Base-by-base conservation (phyloP, 2,888 invertebrate genomes). In the Orchestes rusci region DNA sequence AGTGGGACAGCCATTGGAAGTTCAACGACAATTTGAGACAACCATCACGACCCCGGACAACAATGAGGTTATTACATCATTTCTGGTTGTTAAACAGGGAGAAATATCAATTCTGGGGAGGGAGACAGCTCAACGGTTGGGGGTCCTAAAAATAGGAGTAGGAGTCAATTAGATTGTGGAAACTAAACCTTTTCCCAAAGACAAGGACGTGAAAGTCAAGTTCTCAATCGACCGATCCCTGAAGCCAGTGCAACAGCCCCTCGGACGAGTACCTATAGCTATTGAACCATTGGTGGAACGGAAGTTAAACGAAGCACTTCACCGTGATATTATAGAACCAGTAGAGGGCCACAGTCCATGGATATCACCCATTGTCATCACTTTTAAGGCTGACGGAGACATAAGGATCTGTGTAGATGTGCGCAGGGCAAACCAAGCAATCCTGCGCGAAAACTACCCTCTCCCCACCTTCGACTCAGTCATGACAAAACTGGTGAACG, bases 371-470 rank as follows among this genome's bases (percentile, higher is more conserved):
- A 56, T 65, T 5, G 61, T 62, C 2, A 46, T 61, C 17, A 57
- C 59, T 13, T 56, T 60, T 30, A 51, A 51, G 41, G 40, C 44
- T 1, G 19, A 39, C 23, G 38, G 42, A 4, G 59, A 59, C 19
- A 56, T 65, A 17, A 46, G 61, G 7, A 53, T 66, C 18, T 63
- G 64, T 46, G 47, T 65, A 16, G 64, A 65, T 45, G 64, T 65
- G 59, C 50, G 60, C 5, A 46, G 63, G 17, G 55, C 61, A 45
- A 64, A 66, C 50, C 51, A 50, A 43, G 62, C 63, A 2, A 58
- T 64, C 12, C 32, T 48, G 17, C 39, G 52, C 15, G 55, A 57
- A 44, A 54, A 58, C 38, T 55, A 51, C 32, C 58, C 57, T 5
- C 31, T 59, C 16, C 57, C 56, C 7, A 58, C 55, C 5, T 53